phyloP scores from a whole-genome alignment of 2,113 vertebrate genomes.

The Climacteris rufus region DNA sequence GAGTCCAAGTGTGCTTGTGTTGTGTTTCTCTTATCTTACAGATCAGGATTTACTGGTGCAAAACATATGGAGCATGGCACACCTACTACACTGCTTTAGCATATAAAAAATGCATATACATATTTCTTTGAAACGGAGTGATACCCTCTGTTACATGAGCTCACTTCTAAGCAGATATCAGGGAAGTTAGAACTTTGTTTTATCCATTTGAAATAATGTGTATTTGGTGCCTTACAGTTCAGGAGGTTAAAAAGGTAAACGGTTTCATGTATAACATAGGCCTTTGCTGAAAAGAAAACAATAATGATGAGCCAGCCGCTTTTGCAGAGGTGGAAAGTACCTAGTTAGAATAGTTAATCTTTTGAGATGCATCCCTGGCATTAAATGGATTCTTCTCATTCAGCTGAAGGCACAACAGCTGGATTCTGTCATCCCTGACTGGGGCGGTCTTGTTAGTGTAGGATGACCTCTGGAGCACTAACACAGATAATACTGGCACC shows the following conservation, averaged over 20 bases:
- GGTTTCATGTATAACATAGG: slow-evolving; percentile 58
- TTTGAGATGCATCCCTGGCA: slow-evolving; percentile 60
- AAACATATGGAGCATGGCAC: neutral
- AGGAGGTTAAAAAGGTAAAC: slow-evolving; percentile 76
- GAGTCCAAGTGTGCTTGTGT: neutral
- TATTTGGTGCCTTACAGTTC: slow-evolving; percentile 46
- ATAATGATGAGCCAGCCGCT: slow-evolving; percentile 54
- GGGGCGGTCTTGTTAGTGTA: slow-evolving; percentile 91
- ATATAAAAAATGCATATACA: neutral
- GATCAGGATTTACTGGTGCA: neutral
- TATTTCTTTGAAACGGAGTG: neutral
- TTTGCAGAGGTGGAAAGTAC: slow-evolving; percentile 64
- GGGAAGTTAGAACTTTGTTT: neutral
- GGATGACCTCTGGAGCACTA: slow-evolving; percentile 89
- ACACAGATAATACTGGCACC: slow-evolving; percentile 97
- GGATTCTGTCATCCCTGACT: slow-evolving; percentile 86
- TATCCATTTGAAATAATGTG: slow-evolving; percentile 16
- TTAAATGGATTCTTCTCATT: slow-evolving; percentile 75
- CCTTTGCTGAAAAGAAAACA: slow-evolving; percentile 39
- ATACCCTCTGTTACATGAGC: neutral
- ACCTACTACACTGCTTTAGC: neutral
- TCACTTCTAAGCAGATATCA: neutral
- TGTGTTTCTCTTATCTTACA: neutral
- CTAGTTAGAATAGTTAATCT: slow-evolving; percentile 66
- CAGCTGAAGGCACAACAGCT: slow-evolving; percentile 76